These are phyloP conservation scores for Brachionus koreanus DNA, from an alignment of 1,140 invertebrate genomes.

Conservation along the genomic window DNA sequence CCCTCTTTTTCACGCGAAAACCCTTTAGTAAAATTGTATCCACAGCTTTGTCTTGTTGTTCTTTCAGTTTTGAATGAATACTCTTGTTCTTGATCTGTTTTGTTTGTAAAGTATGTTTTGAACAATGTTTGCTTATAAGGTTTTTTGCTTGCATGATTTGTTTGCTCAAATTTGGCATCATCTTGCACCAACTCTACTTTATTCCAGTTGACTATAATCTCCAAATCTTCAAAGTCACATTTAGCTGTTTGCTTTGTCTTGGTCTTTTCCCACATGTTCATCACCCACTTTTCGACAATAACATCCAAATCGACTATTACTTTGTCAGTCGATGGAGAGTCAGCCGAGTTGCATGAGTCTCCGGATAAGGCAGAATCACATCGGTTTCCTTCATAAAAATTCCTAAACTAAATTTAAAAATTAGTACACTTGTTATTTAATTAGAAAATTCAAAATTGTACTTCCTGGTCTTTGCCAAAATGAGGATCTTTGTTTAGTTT, in stretches of 20 bases:
- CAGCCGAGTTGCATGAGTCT: not conserved
- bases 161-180: constrained; percentile 41
- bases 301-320: constrained; percentile 33
- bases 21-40: constrained; percentile 56
- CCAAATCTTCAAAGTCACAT: constrained; percentile 52
- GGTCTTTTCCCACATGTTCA: constrained; percentile 40
- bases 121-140: constrained; percentile 55
- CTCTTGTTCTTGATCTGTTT: constrained; percentile 58
- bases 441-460: not conserved
- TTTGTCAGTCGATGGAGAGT: not conserved
- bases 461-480: constrained; percentile 12
- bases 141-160: constrained; percentile 45
- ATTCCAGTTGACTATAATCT: constrained; percentile 56
- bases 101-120: constrained; percentile 60
- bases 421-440: not conserved
- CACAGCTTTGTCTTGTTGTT: constrained; percentile 57
- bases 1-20: constrained; percentile 59
- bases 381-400: constrained; percentile 7
- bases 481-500: constrained; percentile 31
- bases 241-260: constrained; percentile 46
- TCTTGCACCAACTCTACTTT: constrained; percentile 53
- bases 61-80: constrained; percentile 61
- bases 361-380: constrained; percentile 1
- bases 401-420: not conserved
- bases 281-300: constrained; percentile 42